Percentiles rank a stretch among this genome's conserved stretches.
phyloP scores from a whole-genome alignment of 2,113 vertebrate genomes.

The Phalacrocorax brasilianus region DNA sequence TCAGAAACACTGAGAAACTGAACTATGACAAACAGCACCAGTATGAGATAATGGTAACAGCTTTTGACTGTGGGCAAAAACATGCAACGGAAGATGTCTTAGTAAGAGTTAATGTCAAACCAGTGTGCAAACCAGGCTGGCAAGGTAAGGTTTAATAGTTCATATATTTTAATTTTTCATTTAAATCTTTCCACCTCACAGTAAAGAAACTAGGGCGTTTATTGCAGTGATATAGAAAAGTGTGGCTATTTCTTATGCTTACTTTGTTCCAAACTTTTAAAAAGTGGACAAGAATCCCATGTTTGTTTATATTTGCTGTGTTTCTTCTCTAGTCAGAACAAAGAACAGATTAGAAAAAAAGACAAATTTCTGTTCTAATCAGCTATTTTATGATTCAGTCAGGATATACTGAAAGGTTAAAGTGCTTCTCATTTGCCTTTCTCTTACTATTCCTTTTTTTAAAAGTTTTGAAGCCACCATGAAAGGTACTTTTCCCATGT shows the following conservation, averaged over 20 bases:
- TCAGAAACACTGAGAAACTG: slow-evolving; percentile 94
- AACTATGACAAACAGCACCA: slow-evolving; percentile 87
- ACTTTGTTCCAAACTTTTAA: not conserved
- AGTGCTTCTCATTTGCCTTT: not conserved
- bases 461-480: not conserved
- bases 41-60: slow-evolving; percentile 92
- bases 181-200: not conserved
- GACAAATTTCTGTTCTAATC: not conserved
- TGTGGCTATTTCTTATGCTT: not conserved
- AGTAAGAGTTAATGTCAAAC: slow-evolving; percentile 90
- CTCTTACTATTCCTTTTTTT: not conserved
- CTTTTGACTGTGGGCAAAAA: slow-evolving; percentile 96
- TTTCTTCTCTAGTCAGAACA: not conserved
- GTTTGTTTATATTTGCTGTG: not conserved
- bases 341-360: not conserved
- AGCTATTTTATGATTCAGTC: not conserved
- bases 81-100: slow-evolving; percentile 82
- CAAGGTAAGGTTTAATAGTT: slow-evolving; percentile 82
- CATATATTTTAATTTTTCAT: not conserved
- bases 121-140: slow-evolving; percentile 96
- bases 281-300: not conserved
- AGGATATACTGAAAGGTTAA: not conserved
- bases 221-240: not conserved
- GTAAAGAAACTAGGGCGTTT: not conserved
- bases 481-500: not conserved